Percentiles rank a stretch among this genome's conserved stretches.
phyloP scores from a whole-genome alignment of 2,113 vertebrate species.

The Mobula birostris region DNA sequence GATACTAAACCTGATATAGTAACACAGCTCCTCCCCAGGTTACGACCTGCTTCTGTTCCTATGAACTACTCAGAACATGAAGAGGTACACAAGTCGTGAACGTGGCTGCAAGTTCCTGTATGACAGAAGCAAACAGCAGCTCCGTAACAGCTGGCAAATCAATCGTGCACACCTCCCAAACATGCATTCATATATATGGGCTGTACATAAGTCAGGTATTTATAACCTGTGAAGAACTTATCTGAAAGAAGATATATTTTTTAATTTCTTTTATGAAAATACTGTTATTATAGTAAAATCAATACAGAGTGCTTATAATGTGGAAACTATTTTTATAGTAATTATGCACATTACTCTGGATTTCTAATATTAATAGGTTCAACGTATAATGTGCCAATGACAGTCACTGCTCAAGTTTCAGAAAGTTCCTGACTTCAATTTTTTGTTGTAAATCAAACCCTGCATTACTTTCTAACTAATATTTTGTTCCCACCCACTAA shows the following conservation, averaged over 20 bases:
- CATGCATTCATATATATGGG: too few relatives aligned
- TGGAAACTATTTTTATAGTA: background rate
- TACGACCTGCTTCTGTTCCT: too few relatives aligned
- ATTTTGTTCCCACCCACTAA: background rate
- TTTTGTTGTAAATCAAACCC: background rate
- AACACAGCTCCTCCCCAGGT: too few relatives aligned
- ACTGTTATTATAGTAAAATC: background rate
- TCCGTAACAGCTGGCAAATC: too few relatives aligned
- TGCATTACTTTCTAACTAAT: background rate
- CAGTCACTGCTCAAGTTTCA: background rate
- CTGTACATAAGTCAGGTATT: too few relatives aligned
- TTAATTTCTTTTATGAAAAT: background rate
- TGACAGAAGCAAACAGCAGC: too few relatives aligned
- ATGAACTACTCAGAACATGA: too few relatives aligned
- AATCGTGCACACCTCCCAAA: too few relatives aligned
- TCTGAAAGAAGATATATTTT: too few relatives aligned
- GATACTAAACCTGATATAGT: background rate
- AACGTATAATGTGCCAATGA: background rate
- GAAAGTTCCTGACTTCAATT: background rate
- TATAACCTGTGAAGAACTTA: too few relatives aligned
- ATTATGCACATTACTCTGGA: background rate
- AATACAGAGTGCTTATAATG: background rate
- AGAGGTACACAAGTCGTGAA: too few relatives aligned
- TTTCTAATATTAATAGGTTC: background rate
- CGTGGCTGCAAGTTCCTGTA: too few relatives aligned